Evolutionary conservation across 2,113 vertebrate species (phyloP).

Genomic region (Pelusios castaneus): DNA sequence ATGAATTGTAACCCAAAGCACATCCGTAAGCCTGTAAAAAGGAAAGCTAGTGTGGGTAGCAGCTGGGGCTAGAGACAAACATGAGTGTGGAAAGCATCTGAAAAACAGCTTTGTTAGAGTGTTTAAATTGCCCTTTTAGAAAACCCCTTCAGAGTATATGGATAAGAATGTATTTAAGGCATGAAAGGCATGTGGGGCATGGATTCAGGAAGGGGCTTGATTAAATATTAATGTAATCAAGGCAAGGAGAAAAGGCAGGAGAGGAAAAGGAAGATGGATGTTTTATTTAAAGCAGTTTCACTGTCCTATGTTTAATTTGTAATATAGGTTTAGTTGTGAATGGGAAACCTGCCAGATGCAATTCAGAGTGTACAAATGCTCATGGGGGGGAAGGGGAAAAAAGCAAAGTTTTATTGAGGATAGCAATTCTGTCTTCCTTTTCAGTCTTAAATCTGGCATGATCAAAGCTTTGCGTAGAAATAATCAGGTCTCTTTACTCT

Average conservation of each 20-base stretch:
- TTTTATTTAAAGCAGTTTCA: conserved; percentile 55
- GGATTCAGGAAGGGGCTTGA: neutral
- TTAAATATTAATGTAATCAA: conserved; percentile 54
- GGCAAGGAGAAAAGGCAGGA: conserved; percentile 40
- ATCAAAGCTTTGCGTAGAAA: conserved; percentile 1
- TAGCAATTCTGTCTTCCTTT: neutral
- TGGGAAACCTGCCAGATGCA: neutral
- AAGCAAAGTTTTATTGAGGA: neutral
- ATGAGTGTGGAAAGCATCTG: neutral
- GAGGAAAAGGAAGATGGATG: neutral
- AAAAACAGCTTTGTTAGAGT: neutral
- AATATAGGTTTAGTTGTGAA: conserved; percentile 1
- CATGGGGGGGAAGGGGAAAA: rapidly evolving
- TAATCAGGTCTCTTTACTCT: neutral
- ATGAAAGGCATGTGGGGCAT: conserved; percentile 2
- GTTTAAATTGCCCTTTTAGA: conserved; percentile 29
- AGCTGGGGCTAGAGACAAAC: conserved; percentile 17
- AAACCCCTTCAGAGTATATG: conserved; percentile 18
- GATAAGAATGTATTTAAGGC: conserved; percentile 22
- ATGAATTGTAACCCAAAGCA: conserved; percentile 12
- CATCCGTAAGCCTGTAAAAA: neutral
- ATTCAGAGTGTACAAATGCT: neutral
- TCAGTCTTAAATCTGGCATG: neutral
- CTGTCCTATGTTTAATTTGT: neutral
- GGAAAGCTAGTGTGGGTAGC: rapidly evolving